A percentile compares a stretch with the other conserved stretches of the same genome.
Evolutionary conservation across 1,140 invertebrate species (phyloP).

Genomic region (Drosophila santomea): DNA sequence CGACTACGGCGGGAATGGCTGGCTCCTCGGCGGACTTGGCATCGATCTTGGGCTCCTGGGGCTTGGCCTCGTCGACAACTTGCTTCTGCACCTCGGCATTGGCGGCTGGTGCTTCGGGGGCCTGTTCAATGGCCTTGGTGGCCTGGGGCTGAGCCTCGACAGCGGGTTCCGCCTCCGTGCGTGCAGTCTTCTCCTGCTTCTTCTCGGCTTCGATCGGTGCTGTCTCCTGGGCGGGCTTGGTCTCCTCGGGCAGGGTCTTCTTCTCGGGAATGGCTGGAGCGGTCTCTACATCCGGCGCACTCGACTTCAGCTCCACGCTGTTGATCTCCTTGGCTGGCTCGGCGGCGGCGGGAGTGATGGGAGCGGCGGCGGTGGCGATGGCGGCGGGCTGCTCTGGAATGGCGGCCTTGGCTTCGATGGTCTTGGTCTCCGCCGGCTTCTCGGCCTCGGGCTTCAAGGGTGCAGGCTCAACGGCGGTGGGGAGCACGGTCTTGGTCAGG

Average conservation of each 20-base stretch:
- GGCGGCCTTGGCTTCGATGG: slow-evolving; percentile 5
- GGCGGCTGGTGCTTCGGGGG: slow-evolving; percentile 42
- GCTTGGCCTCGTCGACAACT: slow-evolving; percentile 57
- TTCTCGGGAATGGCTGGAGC: slow-evolving; percentile 55
- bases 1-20: slow-evolving; percentile 1
- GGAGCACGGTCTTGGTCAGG: slow-evolving; percentile 41
- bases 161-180: slow-evolving; percentile 53
- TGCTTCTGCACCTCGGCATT: slow-evolving; percentile 55
- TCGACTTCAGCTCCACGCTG: slow-evolving; percentile 32
- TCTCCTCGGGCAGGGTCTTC: slow-evolving; percentile 34
- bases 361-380: background rate
- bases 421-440: slow-evolving; percentile 3
- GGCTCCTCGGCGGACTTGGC: slow-evolving; percentile 43
- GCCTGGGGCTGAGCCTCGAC: slow-evolving; percentile 34
- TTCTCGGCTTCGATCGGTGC: slow-evolving; percentile 35
- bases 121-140: slow-evolving; percentile 53
- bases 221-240: slow-evolving; percentile 39
- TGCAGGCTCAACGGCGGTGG: slow-evolving; percentile 50
- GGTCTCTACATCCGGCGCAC: slow-evolving; percentile 53
- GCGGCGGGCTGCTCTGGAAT: background rate
- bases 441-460: slow-evolving; percentile 24
- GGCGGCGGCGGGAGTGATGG: slow-evolving; percentile 1
- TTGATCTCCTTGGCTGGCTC: slow-evolving; percentile 32
- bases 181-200: slow-evolving; percentile 60
- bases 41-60: slow-evolving; percentile 44